A percentile compares a stretch with the other conserved stretches of the same genome.
phyloP scores from a whole-genome alignment of 2,888 invertebrate genomes.

The Deroplatys truncata region DNA sequence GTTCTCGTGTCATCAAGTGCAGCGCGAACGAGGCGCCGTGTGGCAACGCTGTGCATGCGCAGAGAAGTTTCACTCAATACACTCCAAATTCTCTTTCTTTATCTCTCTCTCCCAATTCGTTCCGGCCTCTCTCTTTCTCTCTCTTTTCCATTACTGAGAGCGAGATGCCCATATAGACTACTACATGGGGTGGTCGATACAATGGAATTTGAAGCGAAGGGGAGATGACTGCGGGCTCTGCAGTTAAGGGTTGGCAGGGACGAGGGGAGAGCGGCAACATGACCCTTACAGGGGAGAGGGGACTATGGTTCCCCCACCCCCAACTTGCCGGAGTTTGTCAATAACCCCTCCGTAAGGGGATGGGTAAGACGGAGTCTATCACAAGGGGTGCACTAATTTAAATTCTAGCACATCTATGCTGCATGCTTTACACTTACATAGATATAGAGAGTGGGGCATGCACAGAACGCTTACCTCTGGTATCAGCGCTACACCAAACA shows the following conservation, averaged over 20 bases:
- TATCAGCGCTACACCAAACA: neutral
- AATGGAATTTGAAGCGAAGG: neutral
- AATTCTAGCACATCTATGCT: neutral
- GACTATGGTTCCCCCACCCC: neutral
- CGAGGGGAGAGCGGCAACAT: neutral
- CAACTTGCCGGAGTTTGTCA: neutral
- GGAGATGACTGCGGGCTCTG: neutral
- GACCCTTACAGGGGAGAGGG: neutral
- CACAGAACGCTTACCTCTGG: neutral
- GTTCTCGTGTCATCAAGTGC: neutral
- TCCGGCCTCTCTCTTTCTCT: neutral
- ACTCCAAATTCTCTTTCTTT: neutral
- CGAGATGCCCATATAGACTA: neutral
- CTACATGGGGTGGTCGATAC: conserved; percentile 3
- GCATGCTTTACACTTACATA: neutral
- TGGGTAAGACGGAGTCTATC: neutral
- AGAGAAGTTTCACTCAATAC: conserved; percentile 11
- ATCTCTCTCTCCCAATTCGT: neutral
- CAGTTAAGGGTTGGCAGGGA: neutral
- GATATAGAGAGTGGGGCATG: neutral
- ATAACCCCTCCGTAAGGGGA: neutral
- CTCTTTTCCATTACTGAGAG: neutral
- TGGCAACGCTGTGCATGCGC: conserved; percentile 16
- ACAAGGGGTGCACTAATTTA: neutral
- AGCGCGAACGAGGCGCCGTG: neutral